A percentile compares a stretch with the other conserved stretches of the same genome.
Conservation (phyloP, 2,888 invertebrate species). For the Drosophila birchii region DNA sequence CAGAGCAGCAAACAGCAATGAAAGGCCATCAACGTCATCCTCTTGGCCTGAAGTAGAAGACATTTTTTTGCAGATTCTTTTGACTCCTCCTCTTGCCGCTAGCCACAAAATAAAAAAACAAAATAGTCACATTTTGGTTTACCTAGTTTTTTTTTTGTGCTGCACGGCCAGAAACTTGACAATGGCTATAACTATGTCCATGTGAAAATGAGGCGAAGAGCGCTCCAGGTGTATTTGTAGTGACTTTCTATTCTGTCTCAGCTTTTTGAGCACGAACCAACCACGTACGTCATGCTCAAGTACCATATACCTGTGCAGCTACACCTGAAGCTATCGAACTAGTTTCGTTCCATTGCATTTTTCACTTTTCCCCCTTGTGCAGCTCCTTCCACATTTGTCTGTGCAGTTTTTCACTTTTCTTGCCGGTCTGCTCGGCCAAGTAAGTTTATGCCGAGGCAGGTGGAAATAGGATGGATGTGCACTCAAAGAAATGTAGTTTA, state of each 20-base stretch:
- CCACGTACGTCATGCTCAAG: slow-evolving; percentile 69
- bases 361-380: neutral
- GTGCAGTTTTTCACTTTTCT: slow-evolving; percentile 49
- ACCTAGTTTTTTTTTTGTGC: slow-evolving; percentile 23
- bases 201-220: slow-evolving; percentile 22
- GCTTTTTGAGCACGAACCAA: slow-evolving; percentile 69
- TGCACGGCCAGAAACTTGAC: slow-evolving; percentile 46
- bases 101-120: slow-evolving; percentile 20
- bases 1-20: slow-evolving; percentile 54
- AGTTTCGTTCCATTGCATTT: slow-evolving; percentile 53
- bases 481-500: neutral
- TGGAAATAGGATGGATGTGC: slow-evolving; percentile 19
- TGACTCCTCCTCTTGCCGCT: slow-evolving; percentile 20
- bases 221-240: slow-evolving; percentile 44
- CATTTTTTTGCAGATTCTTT: slow-evolving; percentile 29
- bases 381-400: slow-evolving; percentile 9
- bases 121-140: slow-evolving; percentile 51
- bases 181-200: slow-evolving; percentile 37
- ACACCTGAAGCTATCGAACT: slow-evolving; percentile 67
- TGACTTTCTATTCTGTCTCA: slow-evolving; percentile 46
- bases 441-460: slow-evolving; percentile 42
- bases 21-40: slow-evolving; percentile 73
- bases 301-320: slow-evolving; percentile 44
- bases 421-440: slow-evolving; percentile 13
- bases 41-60: slow-evolving; percentile 42